Percentiles rank a stretch among this genome's conserved stretches.
phyloP scores from a whole-genome alignment of 1,140 invertebrate species.

The Penaeus vannamei region DNA sequence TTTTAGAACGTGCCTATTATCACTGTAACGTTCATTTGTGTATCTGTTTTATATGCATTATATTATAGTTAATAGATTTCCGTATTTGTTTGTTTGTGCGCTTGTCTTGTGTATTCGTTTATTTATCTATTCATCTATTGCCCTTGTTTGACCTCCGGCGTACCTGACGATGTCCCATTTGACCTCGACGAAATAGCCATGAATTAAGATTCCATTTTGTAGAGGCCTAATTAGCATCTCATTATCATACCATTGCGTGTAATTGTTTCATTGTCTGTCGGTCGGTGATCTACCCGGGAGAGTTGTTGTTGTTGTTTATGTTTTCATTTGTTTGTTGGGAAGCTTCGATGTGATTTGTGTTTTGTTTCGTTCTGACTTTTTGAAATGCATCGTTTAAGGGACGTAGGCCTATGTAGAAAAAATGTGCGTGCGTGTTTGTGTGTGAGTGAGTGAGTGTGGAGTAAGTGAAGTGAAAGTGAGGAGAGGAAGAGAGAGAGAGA shows the following conservation, averaged over 20 bases:
- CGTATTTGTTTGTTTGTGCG: not conserved
- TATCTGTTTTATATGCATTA: no score
- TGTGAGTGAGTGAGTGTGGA: not conserved
- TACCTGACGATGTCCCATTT: not conserved
- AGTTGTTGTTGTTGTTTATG: not conserved
- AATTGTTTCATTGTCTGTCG: constrained; percentile 28
- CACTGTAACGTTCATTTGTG: no score
- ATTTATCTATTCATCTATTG: constrained; percentile 6
- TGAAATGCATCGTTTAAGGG: no score
- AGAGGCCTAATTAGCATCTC: not conserved
- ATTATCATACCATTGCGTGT: not conserved
- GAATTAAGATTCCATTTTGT: not conserved
- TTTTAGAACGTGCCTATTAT: no score
- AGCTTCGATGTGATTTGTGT: no score
- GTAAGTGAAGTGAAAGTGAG: not conserved
- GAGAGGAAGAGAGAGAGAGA: not conserved
- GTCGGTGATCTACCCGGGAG: constrained; percentile 21
- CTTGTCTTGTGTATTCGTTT: not conserved
- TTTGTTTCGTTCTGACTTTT: no score
- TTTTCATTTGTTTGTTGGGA: not conserved
- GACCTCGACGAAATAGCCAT: not conserved
- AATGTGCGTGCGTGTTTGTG: not conserved
- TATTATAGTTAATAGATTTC: no score
- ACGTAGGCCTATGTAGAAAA: no score
- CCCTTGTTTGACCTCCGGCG: not conserved